These are phyloP conservation scores for Cataglyphis altisquamis DNA, from an alignment of 2,888 invertebrate genomes.

Conservation along the genomic window DNA sequence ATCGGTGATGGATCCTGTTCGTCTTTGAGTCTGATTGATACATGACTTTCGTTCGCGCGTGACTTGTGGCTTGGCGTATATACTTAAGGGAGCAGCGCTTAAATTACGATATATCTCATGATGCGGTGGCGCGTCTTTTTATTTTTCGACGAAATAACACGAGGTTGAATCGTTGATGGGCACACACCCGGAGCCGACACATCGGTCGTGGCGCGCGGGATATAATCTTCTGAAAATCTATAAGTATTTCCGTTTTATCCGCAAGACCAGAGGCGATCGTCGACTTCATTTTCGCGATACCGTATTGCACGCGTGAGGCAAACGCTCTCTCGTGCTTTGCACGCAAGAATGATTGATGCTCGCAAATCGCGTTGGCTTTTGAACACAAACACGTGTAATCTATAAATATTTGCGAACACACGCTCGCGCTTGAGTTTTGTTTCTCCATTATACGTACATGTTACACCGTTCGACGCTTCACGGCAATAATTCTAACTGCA, in stretches of 20 bases:
- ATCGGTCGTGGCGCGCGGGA: background rate
- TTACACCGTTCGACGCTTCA: slow-evolving; percentile 23
- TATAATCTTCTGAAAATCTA: slow-evolving; percentile 35
- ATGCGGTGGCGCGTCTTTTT: background rate
- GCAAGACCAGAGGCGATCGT: slow-evolving; percentile 21
- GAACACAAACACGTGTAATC: slow-evolving; percentile 29
- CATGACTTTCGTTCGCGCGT: slow-evolving; percentile 27
- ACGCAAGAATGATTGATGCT: slow-evolving; percentile 35
- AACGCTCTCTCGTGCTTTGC: background rate
- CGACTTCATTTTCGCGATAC: slow-evolving; percentile 36
- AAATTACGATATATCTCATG: slow-evolving; percentile 29
- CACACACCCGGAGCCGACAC: background rate
- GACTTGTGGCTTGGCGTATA: slow-evolving; percentile 24
- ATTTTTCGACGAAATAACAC: slow-evolving; percentile 10
- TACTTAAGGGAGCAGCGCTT: background rate
- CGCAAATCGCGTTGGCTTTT: slow-evolving; percentile 8
- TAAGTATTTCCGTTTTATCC: slow-evolving; percentile 35
- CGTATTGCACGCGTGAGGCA: slow-evolving; percentile 32
- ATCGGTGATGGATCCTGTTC: background rate
- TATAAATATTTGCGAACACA: slow-evolving; percentile 37
- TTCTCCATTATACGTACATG: slow-evolving; percentile 16
- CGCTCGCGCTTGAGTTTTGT: slow-evolving; percentile 12
- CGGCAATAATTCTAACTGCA: slow-evolving; percentile 29
- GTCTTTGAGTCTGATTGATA: background rate
- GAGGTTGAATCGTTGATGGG: slow-evolving; percentile 29